These are phyloP conservation scores for Pachymerium ferrugineum DNA, from an alignment of 2,888 invertebrate genomes.

Conservation along the genomic window DNA sequence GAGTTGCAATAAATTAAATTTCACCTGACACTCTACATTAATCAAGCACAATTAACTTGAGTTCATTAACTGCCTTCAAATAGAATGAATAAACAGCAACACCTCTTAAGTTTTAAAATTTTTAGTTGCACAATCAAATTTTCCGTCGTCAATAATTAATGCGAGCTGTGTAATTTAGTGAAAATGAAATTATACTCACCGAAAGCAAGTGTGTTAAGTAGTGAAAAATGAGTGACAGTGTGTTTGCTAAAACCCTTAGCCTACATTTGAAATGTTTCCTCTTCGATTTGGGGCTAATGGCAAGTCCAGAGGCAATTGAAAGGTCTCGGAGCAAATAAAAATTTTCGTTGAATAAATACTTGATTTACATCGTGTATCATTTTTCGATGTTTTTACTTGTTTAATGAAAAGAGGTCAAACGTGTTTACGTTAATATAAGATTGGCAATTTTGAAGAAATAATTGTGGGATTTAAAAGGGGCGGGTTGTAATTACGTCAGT, in stretches of 20 bases:
- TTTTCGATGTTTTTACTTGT: constrained; percentile 1
- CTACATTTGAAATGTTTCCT: constrained; percentile 18
- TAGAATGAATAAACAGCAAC: not conserved
- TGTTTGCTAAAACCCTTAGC: constrained; percentile 20
- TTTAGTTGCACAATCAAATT: not conserved
- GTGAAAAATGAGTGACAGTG: not conserved
- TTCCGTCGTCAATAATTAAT: not conserved
- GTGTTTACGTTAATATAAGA: constrained; percentile 1
- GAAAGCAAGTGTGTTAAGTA: constrained; percentile 4
- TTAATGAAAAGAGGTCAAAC: constrained; percentile 1
- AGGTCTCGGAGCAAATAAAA: not conserved
- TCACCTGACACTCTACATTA: constrained; percentile 7
- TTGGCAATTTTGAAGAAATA: not conserved
- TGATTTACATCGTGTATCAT: not conserved
- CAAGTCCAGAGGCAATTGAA: constrained; percentile 15
- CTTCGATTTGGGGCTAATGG: constrained; percentile 27
- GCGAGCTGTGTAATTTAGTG: not conserved
- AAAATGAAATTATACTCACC: constrained; percentile 2
- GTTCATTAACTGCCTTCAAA: not conserved
- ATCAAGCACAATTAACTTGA: constrained; percentile 11
- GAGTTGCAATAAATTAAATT: not conserved
- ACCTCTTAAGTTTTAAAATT: not conserved
- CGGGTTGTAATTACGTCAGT: no score
- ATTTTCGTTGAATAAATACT: constrained; percentile 15
- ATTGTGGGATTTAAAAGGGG: not conserved